These are phyloP conservation scores for Heteropelma amictum DNA, from an alignment of 2,888 invertebrate species.

Conservation along the genomic window DNA sequence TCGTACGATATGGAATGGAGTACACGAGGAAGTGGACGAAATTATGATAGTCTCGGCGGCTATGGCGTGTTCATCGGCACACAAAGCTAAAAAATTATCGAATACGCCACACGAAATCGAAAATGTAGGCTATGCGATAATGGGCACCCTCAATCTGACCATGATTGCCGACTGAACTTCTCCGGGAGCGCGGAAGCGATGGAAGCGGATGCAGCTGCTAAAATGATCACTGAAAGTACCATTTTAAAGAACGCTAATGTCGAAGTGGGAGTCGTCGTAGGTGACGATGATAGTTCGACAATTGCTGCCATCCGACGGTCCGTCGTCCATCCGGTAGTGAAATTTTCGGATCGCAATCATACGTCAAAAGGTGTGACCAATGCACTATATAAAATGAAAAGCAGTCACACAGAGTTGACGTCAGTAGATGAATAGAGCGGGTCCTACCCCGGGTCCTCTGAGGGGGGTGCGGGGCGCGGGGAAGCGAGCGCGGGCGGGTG, in stretches of 20 bases:
- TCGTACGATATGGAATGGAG: slow-evolving; percentile 64
- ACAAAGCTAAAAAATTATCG: slow-evolving; percentile 50
- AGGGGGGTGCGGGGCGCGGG: no score
- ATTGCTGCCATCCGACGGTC: slow-evolving; percentile 57
- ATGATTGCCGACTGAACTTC: slow-evolving; percentile 62
- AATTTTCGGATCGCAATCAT: slow-evolving; percentile 61
- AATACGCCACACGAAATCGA: slow-evolving; percentile 61
- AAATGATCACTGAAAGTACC: no score
- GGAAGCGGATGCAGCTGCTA: slow-evolving; percentile 64
- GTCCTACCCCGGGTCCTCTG: no score
- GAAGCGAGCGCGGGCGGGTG: no score
- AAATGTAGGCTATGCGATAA: slow-evolving; percentile 60
- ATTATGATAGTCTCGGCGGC: slow-evolving; percentile 62
- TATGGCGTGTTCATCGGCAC: slow-evolving; percentile 58
- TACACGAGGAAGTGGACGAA: slow-evolving; percentile 57
- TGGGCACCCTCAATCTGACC: slow-evolving; percentile 44
- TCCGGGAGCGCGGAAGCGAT: slow-evolving; percentile 63
- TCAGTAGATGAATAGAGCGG: no score
- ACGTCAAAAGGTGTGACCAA: slow-evolving; percentile 53
- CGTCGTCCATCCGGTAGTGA: slow-evolving; percentile 52
- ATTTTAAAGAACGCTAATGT: no score
- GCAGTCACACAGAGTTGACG: slow-evolving; percentile 43
- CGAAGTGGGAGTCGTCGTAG: no score
- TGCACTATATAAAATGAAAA: slow-evolving; percentile 40
- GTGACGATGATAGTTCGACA: no score